Evolutionary conservation across 1,140 invertebrate species (phyloP).

Genomic region (Drosophila repletoides): DNA sequence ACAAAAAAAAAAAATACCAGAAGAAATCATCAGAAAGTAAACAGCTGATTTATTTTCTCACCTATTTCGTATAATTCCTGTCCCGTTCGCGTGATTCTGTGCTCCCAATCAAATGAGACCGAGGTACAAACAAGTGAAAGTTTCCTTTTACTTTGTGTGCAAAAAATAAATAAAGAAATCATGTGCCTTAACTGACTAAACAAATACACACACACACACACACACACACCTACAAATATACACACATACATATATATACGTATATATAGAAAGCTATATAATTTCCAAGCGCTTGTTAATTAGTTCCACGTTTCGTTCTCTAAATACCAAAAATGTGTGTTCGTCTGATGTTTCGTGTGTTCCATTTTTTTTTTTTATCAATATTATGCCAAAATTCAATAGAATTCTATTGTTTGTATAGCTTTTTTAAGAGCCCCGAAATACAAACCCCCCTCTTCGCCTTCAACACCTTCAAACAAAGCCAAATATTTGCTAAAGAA

Average conservation of each 20-base stretch:
- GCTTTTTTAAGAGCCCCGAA: slow-evolving; percentile 18
- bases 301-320: slow-evolving; percentile 43
- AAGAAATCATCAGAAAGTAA: slow-evolving; percentile 45
- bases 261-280: slow-evolving; percentile 1
- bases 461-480: slow-evolving; percentile 34
- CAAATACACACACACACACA: background rate
- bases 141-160: slow-evolving; percentile 18
- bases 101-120: slow-evolving; percentile 22
- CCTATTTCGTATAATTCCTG: background rate
- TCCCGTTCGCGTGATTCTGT: slow-evolving; percentile 19
- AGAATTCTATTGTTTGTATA: slow-evolving; percentile 31
- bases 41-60: slow-evolving; percentile 21
- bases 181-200: slow-evolving; percentile 28
- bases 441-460: slow-evolving; percentile 20
- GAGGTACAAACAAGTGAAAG: slow-evolving; percentile 50
- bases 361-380: slow-evolving; percentile 26
- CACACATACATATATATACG: background rate
- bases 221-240: background rate
- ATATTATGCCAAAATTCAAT: slow-evolving; percentile 31
- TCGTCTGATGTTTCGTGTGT: background rate
- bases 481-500: slow-evolving; percentile 44
- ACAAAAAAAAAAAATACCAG: slow-evolving; percentile 49
- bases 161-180: slow-evolving; percentile 7
- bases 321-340: background rate
- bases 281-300: slow-evolving; percentile 56